phyloP scores from a whole-genome alignment of 2,797 vertebrate genomes.

The Poeciliopsis paucimaculata region DNA sequence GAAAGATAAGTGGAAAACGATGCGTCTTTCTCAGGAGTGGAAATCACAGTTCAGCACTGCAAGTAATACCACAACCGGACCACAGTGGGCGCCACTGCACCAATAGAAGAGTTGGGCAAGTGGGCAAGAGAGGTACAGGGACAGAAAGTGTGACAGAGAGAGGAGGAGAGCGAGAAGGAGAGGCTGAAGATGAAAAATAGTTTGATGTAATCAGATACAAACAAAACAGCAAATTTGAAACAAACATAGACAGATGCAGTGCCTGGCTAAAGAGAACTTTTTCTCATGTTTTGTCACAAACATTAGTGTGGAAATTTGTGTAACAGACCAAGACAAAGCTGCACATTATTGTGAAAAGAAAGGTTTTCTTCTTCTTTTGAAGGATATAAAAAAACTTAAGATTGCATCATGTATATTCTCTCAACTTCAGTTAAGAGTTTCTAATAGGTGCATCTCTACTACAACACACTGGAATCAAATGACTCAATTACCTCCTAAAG shows the following conservation, averaged over 20 bases:
- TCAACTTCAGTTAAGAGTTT: background rate
- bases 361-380: background rate
- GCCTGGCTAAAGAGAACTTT: slow-evolving; percentile 14
- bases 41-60: slow-evolving; percentile 51
- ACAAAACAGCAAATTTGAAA: slow-evolving; percentile 27
- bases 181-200: slow-evolving; percentile 50
- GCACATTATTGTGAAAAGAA: background rate
- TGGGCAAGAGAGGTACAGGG: slow-evolving; percentile 64
- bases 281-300: background rate
- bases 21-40: slow-evolving; percentile 52
- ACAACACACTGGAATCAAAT: background rate
- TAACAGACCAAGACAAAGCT: background rate
- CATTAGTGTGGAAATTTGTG: background rate
- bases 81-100: slow-evolving; percentile 67
- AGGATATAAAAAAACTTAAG: background rate
- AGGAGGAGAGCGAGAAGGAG: slow-evolving; percentile 27
- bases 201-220: slow-evolving; percentile 50
- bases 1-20: slow-evolving; percentile 54
- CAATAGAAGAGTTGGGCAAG: slow-evolving; percentile 55
- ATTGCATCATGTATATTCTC: background rate
- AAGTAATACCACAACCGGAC: slow-evolving; percentile 66
- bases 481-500: background rate
- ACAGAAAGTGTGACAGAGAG: slow-evolving; percentile 52
- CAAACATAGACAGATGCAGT: slow-evolving; percentile 4
- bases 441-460: background rate